Conservation (phyloP, 2,113 vertebrate species). For the Pterophyllum scalare region DNA sequence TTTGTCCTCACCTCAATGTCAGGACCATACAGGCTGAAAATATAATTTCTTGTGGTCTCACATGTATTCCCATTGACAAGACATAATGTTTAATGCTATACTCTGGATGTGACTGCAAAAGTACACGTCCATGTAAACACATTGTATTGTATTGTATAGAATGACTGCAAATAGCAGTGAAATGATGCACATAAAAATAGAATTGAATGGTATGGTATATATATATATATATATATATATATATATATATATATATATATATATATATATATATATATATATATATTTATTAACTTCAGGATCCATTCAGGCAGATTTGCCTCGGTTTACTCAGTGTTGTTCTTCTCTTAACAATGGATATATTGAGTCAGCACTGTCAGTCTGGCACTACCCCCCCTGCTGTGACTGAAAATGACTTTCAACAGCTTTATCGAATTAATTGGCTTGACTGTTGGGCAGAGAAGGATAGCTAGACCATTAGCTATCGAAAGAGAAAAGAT, state of each 20-base stretch:
- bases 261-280: too few species aligned
- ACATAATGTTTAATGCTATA: neutral
- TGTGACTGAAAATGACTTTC: conserved; percentile 66
- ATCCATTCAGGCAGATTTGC: conserved; percentile 55
- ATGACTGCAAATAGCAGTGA: conserved; percentile 28
- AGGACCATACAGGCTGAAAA: neutral
- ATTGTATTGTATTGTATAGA: neutral
- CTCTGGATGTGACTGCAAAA: neutral
- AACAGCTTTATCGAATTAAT: conserved; percentile 75
- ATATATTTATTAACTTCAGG: conserved; percentile 57
- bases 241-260: too few species aligned
- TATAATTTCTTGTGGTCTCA: neutral
- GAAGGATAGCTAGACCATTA: conserved; percentile 65
- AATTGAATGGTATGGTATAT: conserved; percentile 46
- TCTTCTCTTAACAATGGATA: conserved; percentile 50
- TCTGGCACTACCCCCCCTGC: conserved; percentile 48
- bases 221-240: too few species aligned
- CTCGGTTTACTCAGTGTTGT: conserved; percentile 33
- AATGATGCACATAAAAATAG: conserved; percentile 37
- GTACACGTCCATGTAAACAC: neutral
- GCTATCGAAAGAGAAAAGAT: conserved; percentile 68
- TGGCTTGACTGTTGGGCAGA: conserved; percentile 62
- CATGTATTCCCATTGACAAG: conserved; percentile 4
- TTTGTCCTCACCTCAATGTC: neutral
- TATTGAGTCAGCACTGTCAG: conserved; percentile 52